phyloP scores from a whole-genome alignment of 2,888 invertebrate genomes.

The Beris chalybata region DNA sequence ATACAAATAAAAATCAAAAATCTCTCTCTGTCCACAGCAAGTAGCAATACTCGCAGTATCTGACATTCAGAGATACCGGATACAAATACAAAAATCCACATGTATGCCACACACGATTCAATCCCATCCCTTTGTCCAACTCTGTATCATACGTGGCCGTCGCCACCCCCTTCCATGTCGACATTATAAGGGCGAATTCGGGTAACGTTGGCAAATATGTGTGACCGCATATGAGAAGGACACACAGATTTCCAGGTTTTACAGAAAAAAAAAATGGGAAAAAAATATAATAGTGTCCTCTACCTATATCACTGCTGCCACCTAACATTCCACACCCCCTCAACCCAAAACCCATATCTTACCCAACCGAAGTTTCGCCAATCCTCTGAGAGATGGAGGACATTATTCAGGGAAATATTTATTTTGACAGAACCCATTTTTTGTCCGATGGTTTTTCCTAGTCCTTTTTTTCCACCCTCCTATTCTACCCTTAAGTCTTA shows the following conservation, averaged over 20 bases:
- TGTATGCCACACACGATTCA: neutral
- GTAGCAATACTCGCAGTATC: neutral
- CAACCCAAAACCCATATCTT: too few species aligned
- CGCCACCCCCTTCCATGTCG: slow-evolving; percentile 11
- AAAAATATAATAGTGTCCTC: neutral
- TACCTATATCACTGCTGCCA: neutral
- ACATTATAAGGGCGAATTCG: slow-evolving; percentile 8
- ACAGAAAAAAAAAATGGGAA: neutral
- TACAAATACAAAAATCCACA: neutral
- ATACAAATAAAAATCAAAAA: too few species aligned
- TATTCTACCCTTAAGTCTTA: neutral
- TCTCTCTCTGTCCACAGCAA: too few species aligned
- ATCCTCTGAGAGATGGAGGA: slow-evolving; percentile 28
- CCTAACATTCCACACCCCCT: slow-evolving; percentile 3
- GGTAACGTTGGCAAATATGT: slow-evolving; percentile 34
- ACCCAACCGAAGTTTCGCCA: neutral
- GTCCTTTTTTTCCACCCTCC: slow-evolving; percentile 8
- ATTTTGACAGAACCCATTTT: slow-evolving; percentile 41
- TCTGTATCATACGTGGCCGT: neutral
- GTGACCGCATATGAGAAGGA: slow-evolving; percentile 36
- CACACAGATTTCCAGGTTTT: slow-evolving; percentile 27
- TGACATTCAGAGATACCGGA: slow-evolving; percentile 21
- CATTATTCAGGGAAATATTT: slow-evolving; percentile 40
- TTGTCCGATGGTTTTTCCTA: slow-evolving; percentile 36
- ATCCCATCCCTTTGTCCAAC: neutral